phyloP scores from a whole-genome alignment of 2,113 vertebrate species.

The Sprattus sprattus region DNA sequence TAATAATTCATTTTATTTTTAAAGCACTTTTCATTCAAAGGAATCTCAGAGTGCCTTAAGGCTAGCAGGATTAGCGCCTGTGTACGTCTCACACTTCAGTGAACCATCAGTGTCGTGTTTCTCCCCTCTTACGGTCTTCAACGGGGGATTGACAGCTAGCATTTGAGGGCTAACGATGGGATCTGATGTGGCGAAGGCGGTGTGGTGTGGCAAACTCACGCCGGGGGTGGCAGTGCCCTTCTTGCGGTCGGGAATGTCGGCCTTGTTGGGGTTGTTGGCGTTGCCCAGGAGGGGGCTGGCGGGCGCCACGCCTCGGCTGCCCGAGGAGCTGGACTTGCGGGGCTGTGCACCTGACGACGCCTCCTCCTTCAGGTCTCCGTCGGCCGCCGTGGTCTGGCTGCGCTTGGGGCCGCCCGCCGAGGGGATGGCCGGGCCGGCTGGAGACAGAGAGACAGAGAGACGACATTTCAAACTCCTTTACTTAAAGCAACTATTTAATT shows the following conservation, averaged over 20 bases:
- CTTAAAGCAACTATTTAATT: not conserved
- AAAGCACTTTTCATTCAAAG: too few relatives aligned
- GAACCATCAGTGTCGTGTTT: too few relatives aligned
- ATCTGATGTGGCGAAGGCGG: not conserved
- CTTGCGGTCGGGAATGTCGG: constrained; percentile 88
- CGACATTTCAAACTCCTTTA: too few relatives aligned
- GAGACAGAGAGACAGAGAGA: not conserved
- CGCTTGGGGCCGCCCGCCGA: constrained; percentile 78
- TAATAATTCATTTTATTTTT: too few relatives aligned
- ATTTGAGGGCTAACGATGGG: too few relatives aligned
- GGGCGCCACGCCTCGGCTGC: constrained; percentile 79
- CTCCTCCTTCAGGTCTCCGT: constrained; percentile 81
- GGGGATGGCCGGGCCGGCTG: constrained; percentile 81
- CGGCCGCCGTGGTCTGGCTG: constrained; percentile 81
- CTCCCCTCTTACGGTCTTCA: too few relatives aligned
- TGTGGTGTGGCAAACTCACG: not conserved
- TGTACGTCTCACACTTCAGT: not conserved
- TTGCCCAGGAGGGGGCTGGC: constrained; percentile 92
- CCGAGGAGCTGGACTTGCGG: constrained; percentile 78
- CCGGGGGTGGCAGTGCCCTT: constrained; percentile 75
- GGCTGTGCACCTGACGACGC: constrained; percentile 61
- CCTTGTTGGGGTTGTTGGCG: constrained; percentile 91
- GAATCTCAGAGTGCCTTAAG: too few relatives aligned
- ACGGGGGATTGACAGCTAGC: too few relatives aligned
- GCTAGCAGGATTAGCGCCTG: not conserved